Base-by-base conservation (phyloP, 2,888 invertebrate species). In the Tromatobia lineatoria region DNA sequence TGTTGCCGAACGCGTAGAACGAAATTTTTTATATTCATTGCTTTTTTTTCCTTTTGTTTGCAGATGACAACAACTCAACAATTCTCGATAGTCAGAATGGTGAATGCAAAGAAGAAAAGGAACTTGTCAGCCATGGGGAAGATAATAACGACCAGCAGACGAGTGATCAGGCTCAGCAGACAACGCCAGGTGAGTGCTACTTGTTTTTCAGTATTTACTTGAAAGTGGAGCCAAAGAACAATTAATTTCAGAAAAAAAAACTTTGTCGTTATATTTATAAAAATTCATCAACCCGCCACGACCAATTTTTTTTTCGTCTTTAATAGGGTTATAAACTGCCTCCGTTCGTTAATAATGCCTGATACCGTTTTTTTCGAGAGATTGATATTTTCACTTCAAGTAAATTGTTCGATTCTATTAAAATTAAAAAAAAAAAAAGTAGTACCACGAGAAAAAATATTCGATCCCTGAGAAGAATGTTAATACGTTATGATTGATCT, bases 111-210 rank as follows among this genome's bases (percentile, higher is more conserved):
- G 75, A 71, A 38, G 77, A 52, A 34, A 85, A 86, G 57, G 83
- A 83, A 25, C 59, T 79, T 15, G 73, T 50, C 20, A 70, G 67
- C 20, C 74, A 64, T 10, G 75, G 47, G 23, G 87, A 87, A 20
- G 88, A 91, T 42, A 90, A 85, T 64, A 87, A 85, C 64, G 86
- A 83, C 29, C 89, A 90, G 76, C 89, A 88, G 59, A 89, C 88
- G 85, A 91, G 88, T 86, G 91, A 93, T 89, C 92, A 91, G 86
- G 88, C 89, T 67, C 91, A 91, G 81, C 92, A 92, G 86, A 89
- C 91, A 71, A 89, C 91, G 66, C 89, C 92, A 88, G 92, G 92
- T 92, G 88, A 73, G 69, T 82, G 77, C 70, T 20, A n/a, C 38
- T 38, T 25, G 11, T 38, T 8, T 15, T 42, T 71, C 20, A 18